Base-by-base conservation (phyloP, 2,113 vertebrate species). In the Chauna torquata region DNA sequence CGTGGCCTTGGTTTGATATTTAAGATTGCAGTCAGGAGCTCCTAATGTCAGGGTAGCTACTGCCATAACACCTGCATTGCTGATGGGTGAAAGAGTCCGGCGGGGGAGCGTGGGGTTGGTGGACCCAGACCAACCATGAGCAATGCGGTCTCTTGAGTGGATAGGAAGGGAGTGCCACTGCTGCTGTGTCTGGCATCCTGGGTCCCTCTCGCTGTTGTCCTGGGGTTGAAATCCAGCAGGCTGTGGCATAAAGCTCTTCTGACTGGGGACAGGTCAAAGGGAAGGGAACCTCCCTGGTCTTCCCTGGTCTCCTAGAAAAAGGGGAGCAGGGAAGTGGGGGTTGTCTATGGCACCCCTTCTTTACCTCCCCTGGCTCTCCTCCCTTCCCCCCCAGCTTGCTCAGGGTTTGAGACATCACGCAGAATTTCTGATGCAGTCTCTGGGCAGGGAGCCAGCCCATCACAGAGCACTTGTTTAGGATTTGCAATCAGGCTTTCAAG, bases 401-500 rank as follows among this genome's bases (percentile, higher is more conserved):
- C 23, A 34, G 88, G 59, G 88, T 64, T 92, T 75, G 49, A 71
- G 72, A 61, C 76, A 68, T 90, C 92, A 42, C 82, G 90, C 90
- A 84, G 74, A 71, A 86, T 87, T 96, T 92, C 80, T 88, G 96
- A 96, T 95, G 90, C 91, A 94, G 89, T 81, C 92, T 86, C 90
- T 92, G 96, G 94, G 95, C 97, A 83, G 70, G 66, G 38, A 93
- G 93, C 72, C 65, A 96, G 92, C 76, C 54, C 76, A 92, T 94
- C 92, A 59, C 1, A 52, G 80, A 87, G 74, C 78, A 32, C 70
- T 84, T 28, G 45, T 92, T 97, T 91, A 83, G 94, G 82, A 74
- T 93, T 93, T 86, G 93, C 81, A 96, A 80, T 88, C 82, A 91
- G 86, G 17, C 34, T 96, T 93, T 80, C 88, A 54, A 82, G 89